Conservation (phyloP, 2,113 vertebrate genomes). For the Gobius niger region DNA sequence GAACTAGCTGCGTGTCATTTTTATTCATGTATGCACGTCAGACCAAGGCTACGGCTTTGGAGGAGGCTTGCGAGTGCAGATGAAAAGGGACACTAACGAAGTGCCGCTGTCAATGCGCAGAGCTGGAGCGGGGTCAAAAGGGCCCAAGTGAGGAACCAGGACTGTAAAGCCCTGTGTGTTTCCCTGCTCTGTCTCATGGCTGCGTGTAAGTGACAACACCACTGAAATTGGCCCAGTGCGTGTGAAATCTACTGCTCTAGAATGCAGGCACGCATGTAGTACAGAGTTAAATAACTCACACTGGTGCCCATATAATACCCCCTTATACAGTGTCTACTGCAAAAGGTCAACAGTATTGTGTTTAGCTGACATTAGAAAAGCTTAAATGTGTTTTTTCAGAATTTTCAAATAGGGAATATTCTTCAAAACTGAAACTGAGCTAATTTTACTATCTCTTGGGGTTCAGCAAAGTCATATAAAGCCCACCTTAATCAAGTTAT, state of each 20-base stretch:
- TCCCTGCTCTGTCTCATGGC: neutral
- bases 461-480: too few species aligned
- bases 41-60: constrained; percentile 56
- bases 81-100: constrained; percentile 55
- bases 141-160: constrained; percentile 21
- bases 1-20: constrained; percentile 52
- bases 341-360: neutral
- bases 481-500: too few species aligned
- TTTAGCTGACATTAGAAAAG: neutral
- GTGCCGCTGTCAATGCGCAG: constrained; percentile 27
- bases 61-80: constrained; percentile 30
- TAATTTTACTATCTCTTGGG: too few species aligned
- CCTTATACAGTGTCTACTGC: neutral
- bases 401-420: too few species aligned
- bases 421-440: too few species aligned
- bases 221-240: constrained; percentile 1
- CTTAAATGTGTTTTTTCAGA: neutral
- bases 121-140: constrained; percentile 40
- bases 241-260: constrained; percentile 5
- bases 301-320: neutral
- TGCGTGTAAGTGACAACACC: constrained; percentile 6
- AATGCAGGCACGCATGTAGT: constrained; percentile 2
- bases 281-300: neutral
- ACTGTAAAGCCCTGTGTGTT: constrained; percentile 7
- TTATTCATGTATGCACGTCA: constrained; percentile 64